A percentile compares a stretch with the other conserved stretches of the same genome.
Evolutionary conservation across 2,797 vertebrate species (phyloP).

Genomic region (Macropodus opercularis): DNA sequence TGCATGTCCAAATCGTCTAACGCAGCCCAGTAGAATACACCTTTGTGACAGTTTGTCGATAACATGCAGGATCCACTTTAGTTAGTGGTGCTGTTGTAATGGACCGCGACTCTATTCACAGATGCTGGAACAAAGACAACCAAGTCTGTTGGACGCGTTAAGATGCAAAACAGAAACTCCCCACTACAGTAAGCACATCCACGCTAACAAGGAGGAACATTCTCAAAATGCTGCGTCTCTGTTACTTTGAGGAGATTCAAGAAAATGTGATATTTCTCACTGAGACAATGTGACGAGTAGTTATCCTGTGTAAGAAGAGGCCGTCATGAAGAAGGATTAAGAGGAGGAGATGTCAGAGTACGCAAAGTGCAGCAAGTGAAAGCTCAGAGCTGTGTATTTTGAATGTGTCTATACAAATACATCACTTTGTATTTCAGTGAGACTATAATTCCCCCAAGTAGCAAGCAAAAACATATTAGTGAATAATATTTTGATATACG

Average conservation of each 20-base stretch:
- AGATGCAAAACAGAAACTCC: not conserved
- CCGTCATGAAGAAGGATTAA: not conserved
- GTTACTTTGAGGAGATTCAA: not conserved
- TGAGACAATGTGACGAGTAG: not conserved
- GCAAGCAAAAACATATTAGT: not conserved
- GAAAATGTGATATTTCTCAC: not conserved
- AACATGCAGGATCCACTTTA: not conserved
- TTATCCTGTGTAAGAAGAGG: not conserved
- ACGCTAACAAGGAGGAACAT: not conserved
- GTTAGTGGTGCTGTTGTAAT: not conserved
- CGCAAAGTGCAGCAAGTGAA: conserved; percentile 12
- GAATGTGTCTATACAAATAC: too few relatives aligned
- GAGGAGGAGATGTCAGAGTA: conserved; percentile 2
- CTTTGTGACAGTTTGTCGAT: not conserved
- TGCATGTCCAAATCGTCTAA: too few relatives aligned
- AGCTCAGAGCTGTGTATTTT: conserved; percentile 5
- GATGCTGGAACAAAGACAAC: not conserved
- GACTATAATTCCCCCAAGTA: not conserved
- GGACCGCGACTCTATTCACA: not conserved
- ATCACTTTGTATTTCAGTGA: too few relatives aligned
- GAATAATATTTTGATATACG: not conserved
- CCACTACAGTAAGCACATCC: not conserved
- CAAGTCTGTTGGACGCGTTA: not conserved
- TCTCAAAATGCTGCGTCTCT: not conserved
- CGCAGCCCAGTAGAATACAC: too few relatives aligned